phyloP scores from a whole-genome alignment of 2,113 vertebrate species.

The Paedocypris sp. region DNA sequence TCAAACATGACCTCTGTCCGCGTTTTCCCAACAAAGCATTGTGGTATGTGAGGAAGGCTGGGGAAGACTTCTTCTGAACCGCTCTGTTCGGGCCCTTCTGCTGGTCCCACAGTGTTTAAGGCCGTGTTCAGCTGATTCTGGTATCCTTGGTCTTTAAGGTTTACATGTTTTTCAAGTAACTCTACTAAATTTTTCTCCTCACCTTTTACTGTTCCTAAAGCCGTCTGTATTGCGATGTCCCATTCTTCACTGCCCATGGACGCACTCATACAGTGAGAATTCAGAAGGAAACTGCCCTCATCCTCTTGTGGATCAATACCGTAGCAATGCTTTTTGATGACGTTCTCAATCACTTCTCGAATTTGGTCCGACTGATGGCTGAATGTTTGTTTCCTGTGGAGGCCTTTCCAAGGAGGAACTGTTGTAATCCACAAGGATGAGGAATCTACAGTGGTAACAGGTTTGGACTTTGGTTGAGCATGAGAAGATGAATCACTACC shows the following conservation, averaged over 20 bases:
- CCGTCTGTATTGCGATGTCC: constrained; percentile 59
- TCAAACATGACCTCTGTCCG: constrained; percentile 76
- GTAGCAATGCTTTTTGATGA: constrained; percentile 65
- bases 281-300: constrained; percentile 62
- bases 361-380: constrained; percentile 37
- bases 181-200: constrained; percentile 49
- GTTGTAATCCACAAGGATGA: not conserved
- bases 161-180: constrained; percentile 62
- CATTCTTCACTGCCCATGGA: constrained; percentile 61
- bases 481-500: constrained; percentile 24
- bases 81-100: constrained; percentile 25
- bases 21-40: constrained; percentile 77
- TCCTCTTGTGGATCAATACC: constrained; percentile 47
- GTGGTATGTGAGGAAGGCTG: constrained; percentile 67
- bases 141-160: constrained; percentile 67
- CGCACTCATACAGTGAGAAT: constrained; percentile 46
- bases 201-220: constrained; percentile 41
- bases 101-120: constrained; percentile 36
- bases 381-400: constrained; percentile 32
- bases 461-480: not conserved
- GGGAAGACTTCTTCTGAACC: constrained; percentile 64
- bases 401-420: constrained; percentile 26
- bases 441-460: constrained; percentile 1
- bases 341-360: constrained; percentile 63
- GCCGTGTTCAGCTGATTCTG: constrained; percentile 54